Evolutionary conservation across 1,140 invertebrate genomes (phyloP).

Genomic region (Vollenhovia emeryi): DNA sequence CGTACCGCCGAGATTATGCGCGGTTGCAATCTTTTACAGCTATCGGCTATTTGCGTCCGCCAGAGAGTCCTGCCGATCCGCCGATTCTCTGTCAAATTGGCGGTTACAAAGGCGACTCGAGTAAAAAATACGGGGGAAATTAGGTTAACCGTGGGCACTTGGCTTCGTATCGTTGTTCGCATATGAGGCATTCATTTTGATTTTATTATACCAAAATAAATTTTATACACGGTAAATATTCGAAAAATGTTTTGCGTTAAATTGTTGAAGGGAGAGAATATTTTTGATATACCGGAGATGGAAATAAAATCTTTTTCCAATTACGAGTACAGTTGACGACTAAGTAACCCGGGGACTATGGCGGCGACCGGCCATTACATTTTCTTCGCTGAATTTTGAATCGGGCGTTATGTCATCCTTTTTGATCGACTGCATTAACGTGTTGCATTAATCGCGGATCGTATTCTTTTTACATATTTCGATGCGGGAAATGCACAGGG

Average conservation of each 20-base stretch:
- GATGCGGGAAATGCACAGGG: slow-evolving; percentile 45
- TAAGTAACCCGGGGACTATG: neutral
- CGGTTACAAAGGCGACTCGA: neutral
- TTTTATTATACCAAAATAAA: slow-evolving; percentile 4
- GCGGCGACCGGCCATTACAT: slow-evolving; percentile 9
- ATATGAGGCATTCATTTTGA: neutral
- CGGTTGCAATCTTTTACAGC: slow-evolving; percentile 26
- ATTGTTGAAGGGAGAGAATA: slow-evolving; percentile 18
- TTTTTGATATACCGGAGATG: neutral
- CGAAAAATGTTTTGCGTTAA: slow-evolving; percentile 13
- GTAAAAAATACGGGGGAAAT: neutral
- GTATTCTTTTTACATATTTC: slow-evolving; percentile 58
- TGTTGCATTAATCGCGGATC: slow-evolving; percentile 54
- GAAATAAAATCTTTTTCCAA: slow-evolving; percentile 11
- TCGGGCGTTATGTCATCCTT: slow-evolving; percentile 25
- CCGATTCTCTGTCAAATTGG: neutral
- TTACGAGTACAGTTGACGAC: neutral
- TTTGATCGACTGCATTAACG: slow-evolving; percentile 54
- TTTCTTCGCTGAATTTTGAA: slow-evolving; percentile 55
- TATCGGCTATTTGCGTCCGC: neutral
- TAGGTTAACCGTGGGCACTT: neutral
- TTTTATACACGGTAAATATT: neutral
- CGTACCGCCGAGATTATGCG: slow-evolving; percentile 3
- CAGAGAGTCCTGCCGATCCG: neutral
- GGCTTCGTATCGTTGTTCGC: neutral